Evolutionary conservation across 1,140 invertebrate species (phyloP).

Genomic region (Drosophila bipectinata): DNA sequence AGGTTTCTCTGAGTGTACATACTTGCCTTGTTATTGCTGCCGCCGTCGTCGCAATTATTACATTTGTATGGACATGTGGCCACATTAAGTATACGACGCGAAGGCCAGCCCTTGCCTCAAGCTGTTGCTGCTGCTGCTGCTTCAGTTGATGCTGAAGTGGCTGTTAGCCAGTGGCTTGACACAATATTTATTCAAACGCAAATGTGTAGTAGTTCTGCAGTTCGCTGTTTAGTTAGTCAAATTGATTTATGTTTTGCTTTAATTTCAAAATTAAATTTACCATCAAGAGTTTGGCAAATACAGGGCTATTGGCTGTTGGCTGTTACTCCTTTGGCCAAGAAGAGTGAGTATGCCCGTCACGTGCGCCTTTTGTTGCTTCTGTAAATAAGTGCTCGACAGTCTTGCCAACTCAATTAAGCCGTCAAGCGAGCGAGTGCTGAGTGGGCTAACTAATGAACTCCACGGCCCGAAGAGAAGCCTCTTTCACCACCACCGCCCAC

Average conservation of each 20-base stretch:
- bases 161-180: slow-evolving; percentile 47
- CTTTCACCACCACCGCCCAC: slow-evolving; percentile 9
- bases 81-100: slow-evolving; percentile 73
- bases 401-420: slow-evolving; percentile 61
- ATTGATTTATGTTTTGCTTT: slow-evolving; percentile 74
- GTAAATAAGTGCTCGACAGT: slow-evolving; percentile 56
- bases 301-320: not conserved
- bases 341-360: slow-evolving; percentile 44
- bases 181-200: slow-evolving; percentile 72
- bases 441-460: slow-evolving; percentile 44
- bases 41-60: slow-evolving; percentile 64
- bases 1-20: slow-evolving; percentile 65
- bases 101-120: slow-evolving; percentile 53
- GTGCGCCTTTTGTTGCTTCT: slow-evolving; percentile 53
- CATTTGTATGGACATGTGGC: slow-evolving; percentile 74
- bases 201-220: slow-evolving; percentile 23
- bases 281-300: slow-evolving; percentile 48
- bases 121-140: slow-evolving; percentile 30
- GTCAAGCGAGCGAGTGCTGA: slow-evolving; percentile 21
- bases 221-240: slow-evolving; percentile 62
- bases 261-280: slow-evolving; percentile 61
- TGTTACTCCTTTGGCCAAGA: slow-evolving; percentile 6
- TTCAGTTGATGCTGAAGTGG: slow-evolving; percentile 23
- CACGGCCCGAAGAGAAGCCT: slow-evolving; percentile 8
- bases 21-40: slow-evolving; percentile 19